Evolutionary conservation across 2,888 invertebrate species (phyloP), one percentile per base, ranked within the genome.

Genomic region (Ligdia adustata): DNA sequence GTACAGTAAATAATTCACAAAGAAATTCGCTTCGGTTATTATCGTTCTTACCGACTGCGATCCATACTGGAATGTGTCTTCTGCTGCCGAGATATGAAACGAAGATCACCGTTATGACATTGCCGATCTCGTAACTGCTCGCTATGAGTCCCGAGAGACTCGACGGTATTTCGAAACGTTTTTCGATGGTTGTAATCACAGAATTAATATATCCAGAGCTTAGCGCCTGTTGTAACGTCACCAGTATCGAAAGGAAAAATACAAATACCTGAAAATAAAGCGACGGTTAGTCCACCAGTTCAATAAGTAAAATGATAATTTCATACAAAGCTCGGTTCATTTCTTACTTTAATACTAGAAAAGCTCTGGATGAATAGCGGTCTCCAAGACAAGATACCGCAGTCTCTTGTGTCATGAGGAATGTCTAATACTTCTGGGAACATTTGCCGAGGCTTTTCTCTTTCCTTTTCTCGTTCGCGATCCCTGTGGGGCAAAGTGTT

Each of bases 151-250:
- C 98, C 37, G 97, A 97, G 60, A 97, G 94, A 77, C 96, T 96
- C 78, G 97, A 97, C 52, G 97, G 97, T 74, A 98, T 97, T 85
- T 98, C 97, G 75, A 96, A 96, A 57, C 98, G 94, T 84, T 98
- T 98, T 90, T 98, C 98, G 71, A 98, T 98, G 44, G 98, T 98
- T 61, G 98, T 98, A 82, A 98, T 98, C 84, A 98, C 98, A 81
- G 97, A 97, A 90, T 97, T 97, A 64, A 97, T 96, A 81, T 97
- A 97, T 60, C 97, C 97, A 53, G 97, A 97, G 81, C 97, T 96
- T 59, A 97, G 91, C 12, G 96, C 97, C 86, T 97, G 97, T 79
- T 97, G 97, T 62, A 97, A 91, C 67, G 97, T 97, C 70, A 97
- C 97, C 76, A 97, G 93, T 91, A 97, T 93, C 75, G 97, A 97